These are phyloP conservation scores for Oxyruncus cristatus DNA, from an alignment of 2,113 vertebrate genomes.

Conservation along the genomic window DNA sequence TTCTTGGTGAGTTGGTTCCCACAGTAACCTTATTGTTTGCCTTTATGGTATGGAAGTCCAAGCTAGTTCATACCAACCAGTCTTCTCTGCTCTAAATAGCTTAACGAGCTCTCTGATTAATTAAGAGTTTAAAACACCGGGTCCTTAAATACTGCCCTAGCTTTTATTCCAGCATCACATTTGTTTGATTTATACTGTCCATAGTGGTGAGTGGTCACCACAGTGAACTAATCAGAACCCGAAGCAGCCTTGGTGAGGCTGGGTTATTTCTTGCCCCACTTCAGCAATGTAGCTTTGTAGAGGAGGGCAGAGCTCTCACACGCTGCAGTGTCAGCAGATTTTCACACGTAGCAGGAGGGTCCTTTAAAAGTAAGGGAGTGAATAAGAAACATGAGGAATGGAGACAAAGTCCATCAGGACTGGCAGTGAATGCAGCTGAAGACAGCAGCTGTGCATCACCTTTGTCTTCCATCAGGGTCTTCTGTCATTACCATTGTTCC, in stretches of 20 bases:
- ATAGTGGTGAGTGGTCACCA: not conserved
- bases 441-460: not conserved
- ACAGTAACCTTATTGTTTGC: constrained; percentile 11
- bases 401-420: not conserved
- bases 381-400: not conserved
- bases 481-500: not conserved
- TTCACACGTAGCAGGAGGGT: not conserved
- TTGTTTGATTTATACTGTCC: not conserved
- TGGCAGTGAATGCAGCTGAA: not conserved
- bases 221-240: not conserved
- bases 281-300: not conserved
- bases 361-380: not conserved
- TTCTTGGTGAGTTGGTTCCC: constrained; percentile 33
- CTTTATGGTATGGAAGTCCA: not conserved
- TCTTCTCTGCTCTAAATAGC: not conserved
- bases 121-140: not conserved
- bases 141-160: not conserved
- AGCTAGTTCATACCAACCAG: not conserved
- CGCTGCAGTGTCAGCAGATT: not conserved
- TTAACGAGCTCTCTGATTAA: not conserved
- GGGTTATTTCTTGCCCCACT: not conserved
- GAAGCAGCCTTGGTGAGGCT: not conserved
- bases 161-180: not conserved
- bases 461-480: not conserved
- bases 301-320: not conserved